phyloP scores from a whole-genome alignment of 2,797 vertebrate genomes.

The Chrysocyon brachyurus region DNA sequence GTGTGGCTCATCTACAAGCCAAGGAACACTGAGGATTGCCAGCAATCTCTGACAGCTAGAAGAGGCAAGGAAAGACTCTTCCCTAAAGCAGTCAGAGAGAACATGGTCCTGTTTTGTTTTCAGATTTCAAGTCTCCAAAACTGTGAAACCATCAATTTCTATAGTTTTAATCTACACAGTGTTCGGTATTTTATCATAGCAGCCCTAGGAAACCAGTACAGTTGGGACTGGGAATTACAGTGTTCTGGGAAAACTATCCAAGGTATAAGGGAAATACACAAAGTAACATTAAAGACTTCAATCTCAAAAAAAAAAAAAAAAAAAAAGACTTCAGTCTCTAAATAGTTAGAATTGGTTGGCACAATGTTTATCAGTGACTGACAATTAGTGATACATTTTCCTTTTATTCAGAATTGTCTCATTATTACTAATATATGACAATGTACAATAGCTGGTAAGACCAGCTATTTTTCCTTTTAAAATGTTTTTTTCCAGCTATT shows the following conservation, averaged over 20 bases:
- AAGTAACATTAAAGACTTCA: background rate
- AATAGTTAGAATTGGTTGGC: background rate
- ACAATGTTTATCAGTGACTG: conserved; percentile 13
- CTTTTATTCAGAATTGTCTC: conserved; percentile 44
- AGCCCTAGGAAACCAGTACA: background rate
- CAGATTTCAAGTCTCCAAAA: conserved; percentile 15
- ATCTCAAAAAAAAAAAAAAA: background rate
- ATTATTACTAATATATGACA: background rate
- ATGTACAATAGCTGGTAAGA: background rate
- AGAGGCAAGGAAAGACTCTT: background rate
- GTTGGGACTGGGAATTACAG: background rate
- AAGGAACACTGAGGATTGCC: background rate
- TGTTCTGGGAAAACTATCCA: background rate
- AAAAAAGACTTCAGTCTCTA: background rate
- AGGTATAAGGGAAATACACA: background rate
- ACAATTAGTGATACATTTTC: conserved; percentile 5
- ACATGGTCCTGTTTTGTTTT: background rate
- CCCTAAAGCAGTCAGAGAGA: background rate
- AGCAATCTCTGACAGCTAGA: background rate
- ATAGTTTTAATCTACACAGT: background rate
- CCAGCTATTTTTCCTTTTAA: conserved; percentile 33
- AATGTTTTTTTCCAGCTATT: background rate
- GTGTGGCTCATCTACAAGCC: background rate
- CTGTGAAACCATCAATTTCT: background rate
- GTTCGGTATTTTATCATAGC: background rate